Base-by-base conservation (phyloP, 2,113 vertebrate genomes). In the Otis tarda region DNA sequence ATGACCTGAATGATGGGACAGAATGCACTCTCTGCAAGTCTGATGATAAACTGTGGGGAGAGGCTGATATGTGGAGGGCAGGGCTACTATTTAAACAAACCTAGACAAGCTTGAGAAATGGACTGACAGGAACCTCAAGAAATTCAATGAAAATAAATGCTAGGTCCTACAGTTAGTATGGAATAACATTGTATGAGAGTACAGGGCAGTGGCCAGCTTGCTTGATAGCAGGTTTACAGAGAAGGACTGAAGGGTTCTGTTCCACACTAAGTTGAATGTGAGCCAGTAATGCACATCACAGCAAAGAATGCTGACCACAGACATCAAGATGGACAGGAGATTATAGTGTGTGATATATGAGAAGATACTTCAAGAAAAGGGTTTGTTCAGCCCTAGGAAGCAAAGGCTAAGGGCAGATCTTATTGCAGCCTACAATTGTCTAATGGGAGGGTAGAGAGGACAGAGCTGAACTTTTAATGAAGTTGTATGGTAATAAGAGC, bases 241-340 rank as follows among this genome's bases (percentile, higher is more conserved):
- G 69, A 57, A 59, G 18, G 24, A 35, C 37, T 53, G 13, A 59
- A 33, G 15, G 18, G 10, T 41, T 65, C 31, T 65, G 59, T 65
- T 78, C 59, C 10, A 67, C 12, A 41, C 12, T 5, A 22, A 65
- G 19, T 22, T 61, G 60, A 56, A 50, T 0, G 0, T 43, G 23
- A 57, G 21, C 25, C 27, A 60, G 25, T 49, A 37, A 15, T 18
- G 19, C 7, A 25, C 3, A 3, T 77, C 35, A 31, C 43, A 60
- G 57, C 45, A 71, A 50, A 61, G 60, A 74, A 53, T 55, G 64
- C 37, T 60, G n/a, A n/a, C n/a, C 11, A 43, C 22, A 31, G 15
- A 19, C 30, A 24, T 25, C 30, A 35, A 83, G 65, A 49, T 49
- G n/a, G 20, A 33, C 37, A 70, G 50, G 52, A 60, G 12, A 10